phyloP scores from a whole-genome alignment of 2,888 invertebrate species.

The Hoplodrina ambigua region DNA sequence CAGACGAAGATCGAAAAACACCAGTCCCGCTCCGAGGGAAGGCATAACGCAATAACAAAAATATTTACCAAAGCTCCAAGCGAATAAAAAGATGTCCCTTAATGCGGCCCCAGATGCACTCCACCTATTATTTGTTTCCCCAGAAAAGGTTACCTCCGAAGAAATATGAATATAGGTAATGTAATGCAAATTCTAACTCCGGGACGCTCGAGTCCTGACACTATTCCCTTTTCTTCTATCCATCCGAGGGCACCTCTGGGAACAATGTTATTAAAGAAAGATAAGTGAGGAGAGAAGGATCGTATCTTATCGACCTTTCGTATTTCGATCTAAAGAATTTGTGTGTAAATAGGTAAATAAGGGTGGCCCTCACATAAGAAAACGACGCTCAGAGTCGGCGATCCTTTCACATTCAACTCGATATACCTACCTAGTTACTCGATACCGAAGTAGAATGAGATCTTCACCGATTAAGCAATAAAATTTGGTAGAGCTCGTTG shows the following conservation, averaged over 20 bases:
- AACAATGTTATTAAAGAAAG: constrained; percentile 84
- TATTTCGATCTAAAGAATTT: constrained; percentile 68
- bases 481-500: constrained; percentile 54
- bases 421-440: constrained; percentile 26
- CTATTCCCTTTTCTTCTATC: constrained; percentile 79
- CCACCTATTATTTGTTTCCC: constrained; percentile 87
- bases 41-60: constrained; percentile 86
- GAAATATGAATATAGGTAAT: constrained; percentile 80
- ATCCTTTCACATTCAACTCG: constrained; percentile 33
- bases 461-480: constrained; percentile 57
- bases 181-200: constrained; percentile 84
- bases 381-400: constrained; percentile 25
- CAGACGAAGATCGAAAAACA: constrained; percentile 73
- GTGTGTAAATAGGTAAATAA: constrained; percentile 65
- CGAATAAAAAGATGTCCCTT: constrained; percentile 89
- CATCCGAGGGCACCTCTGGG: constrained; percentile 80
- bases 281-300: constrained; percentile 75
- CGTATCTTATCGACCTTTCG: constrained; percentile 67
- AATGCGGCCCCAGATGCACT: constrained; percentile 87
- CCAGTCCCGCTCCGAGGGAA: constrained; percentile 67
- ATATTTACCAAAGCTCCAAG: constrained; percentile 87
- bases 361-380: constrained; percentile 53
- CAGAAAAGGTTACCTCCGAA: constrained; percentile 79
- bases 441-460: constrained; percentile 38
- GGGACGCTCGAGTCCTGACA: constrained; percentile 73